phyloP scores from a whole-genome alignment of 2,113 vertebrate genomes.

The Sminthopsis crassicaudata region DNA sequence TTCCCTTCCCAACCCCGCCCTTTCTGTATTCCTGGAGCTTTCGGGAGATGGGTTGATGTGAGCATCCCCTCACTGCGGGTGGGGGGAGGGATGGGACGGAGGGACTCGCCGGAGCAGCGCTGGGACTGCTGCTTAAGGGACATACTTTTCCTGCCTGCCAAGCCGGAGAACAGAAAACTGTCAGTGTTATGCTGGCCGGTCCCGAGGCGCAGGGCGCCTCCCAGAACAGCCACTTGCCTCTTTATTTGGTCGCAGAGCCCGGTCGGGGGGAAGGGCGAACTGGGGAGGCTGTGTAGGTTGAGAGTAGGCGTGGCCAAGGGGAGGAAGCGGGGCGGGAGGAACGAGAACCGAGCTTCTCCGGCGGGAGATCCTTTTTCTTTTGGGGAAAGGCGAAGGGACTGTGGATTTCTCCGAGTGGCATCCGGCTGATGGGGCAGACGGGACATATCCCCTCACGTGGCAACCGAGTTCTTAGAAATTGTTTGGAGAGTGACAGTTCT shows the following conservation, averaged over 20 bases:
- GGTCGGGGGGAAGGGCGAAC: constrained; percentile 10
- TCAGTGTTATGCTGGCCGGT: constrained; percentile 67
- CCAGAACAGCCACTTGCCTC: not conserved
- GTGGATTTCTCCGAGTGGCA: constrained; percentile 12
- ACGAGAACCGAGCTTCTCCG: not conserved
- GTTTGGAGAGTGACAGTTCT: not conserved
- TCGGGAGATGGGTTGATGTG: not conserved
- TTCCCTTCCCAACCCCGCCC: not conserved
- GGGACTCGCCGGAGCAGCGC: not conserved
- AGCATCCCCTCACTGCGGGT: not conserved
- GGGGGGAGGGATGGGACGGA: not conserved
- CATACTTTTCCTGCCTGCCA: not conserved
- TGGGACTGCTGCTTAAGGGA: fast-evolving
- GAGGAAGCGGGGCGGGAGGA: not conserved
- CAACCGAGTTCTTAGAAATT: not conserved
- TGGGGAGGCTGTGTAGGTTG: not conserved
- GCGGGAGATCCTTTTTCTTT: not conserved
- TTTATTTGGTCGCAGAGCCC: not conserved
- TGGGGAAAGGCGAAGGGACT: not conserved
- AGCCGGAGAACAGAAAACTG: constrained; percentile 51
- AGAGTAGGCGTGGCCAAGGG: not conserved
- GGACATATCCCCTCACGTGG: not conserved
- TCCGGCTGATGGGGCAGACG: not conserved
- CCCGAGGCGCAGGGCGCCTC: constrained; percentile 50
- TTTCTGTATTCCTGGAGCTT: not conserved